A percentile compares a stretch with the other conserved stretches of the same genome.
phyloP scores from a whole-genome alignment of 1,140 invertebrate species.

The Zaprionus ghesquierei region DNA sequence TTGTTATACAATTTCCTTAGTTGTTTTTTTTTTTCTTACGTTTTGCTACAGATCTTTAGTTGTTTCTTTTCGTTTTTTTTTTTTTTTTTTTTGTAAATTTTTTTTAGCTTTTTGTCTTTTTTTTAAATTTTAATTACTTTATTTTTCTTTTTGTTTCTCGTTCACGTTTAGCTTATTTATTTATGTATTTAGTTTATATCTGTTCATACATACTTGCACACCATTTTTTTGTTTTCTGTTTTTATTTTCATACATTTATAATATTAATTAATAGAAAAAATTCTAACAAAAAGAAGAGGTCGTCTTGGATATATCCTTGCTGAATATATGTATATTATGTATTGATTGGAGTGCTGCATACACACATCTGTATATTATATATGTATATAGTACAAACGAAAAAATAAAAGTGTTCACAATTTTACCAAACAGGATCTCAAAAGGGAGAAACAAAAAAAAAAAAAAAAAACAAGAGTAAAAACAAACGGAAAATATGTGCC shows the following conservation, averaged over 20 bases:
- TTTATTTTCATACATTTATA: slow-evolving; percentile 39
- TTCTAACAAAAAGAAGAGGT: slow-evolving; percentile 78
- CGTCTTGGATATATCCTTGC: slow-evolving; percentile 56
- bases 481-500: slow-evolving; percentile 32
- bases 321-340: slow-evolving; percentile 12
- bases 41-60: slow-evolving; percentile 46
- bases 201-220: slow-evolving; percentile 42
- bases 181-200: slow-evolving; percentile 56
- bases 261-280: slow-evolving; percentile 77
- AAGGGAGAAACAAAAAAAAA: slow-evolving; percentile 24
- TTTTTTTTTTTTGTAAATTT: background rate
- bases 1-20: slow-evolving; percentile 79
- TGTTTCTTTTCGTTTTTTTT: background rate
- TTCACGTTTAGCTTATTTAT: slow-evolving; percentile 41
- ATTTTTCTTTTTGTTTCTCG: background rate
- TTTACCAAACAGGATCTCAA: slow-evolving; percentile 1
- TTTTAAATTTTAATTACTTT: slow-evolving; percentile 23
- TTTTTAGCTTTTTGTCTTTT: slow-evolving; percentile 27
- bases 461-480: background rate
- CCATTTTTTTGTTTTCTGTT: slow-evolving; percentile 24
- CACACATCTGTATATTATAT: slow-evolving; percentile 31
- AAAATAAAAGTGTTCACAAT: slow-evolving; percentile 3
- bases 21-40: slow-evolving; percentile 50
- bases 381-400: slow-evolving; percentile 45
- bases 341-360: slow-evolving; percentile 28